Evolutionary conservation across 1,140 invertebrate genomes (phyloP).

Genomic region (Agrilus planipennis): DNA sequence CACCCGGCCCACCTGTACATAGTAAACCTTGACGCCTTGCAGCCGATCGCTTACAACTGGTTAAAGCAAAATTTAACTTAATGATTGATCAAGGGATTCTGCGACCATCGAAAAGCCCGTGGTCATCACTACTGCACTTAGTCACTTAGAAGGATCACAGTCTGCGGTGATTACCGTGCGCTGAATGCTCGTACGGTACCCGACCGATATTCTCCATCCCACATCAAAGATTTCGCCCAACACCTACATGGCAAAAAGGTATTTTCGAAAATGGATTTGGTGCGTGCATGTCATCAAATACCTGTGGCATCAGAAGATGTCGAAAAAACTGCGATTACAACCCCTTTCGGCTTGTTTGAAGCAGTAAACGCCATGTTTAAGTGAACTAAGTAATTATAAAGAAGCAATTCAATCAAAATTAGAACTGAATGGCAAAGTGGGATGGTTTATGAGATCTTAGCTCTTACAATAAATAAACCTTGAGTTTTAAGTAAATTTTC

Average conservation of each 20-base stretch:
- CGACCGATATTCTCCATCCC: neutral
- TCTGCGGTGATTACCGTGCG: neutral
- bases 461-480: too few relatives aligned
- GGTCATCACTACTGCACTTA: slow-evolving; percentile 35
- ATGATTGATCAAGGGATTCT: slow-evolving; percentile 18
- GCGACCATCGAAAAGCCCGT: slow-evolving; percentile 24
- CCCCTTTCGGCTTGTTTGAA: too few relatives aligned
- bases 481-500: too few relatives aligned
- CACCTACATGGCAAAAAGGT: neutral
- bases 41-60: slow-evolving; percentile 19
- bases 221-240: neutral
- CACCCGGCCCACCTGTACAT: slow-evolving; percentile 21
- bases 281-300: too few relatives aligned
- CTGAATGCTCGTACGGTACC: neutral
- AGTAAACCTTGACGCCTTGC: slow-evolving; percentile 23
- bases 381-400: too few relatives aligned
- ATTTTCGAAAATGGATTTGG: neutral
- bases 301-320: too few relatives aligned
- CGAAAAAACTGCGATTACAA: too few relatives aligned
- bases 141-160: slow-evolving; percentile 27
- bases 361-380: too few relatives aligned
- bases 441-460: too few relatives aligned
- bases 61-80: slow-evolving; percentile 19
- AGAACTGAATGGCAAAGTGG: too few relatives aligned
- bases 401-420: too few relatives aligned